Conservation (phyloP, 2,113 vertebrate genomes). For the Agelaius tricolor region DNA sequence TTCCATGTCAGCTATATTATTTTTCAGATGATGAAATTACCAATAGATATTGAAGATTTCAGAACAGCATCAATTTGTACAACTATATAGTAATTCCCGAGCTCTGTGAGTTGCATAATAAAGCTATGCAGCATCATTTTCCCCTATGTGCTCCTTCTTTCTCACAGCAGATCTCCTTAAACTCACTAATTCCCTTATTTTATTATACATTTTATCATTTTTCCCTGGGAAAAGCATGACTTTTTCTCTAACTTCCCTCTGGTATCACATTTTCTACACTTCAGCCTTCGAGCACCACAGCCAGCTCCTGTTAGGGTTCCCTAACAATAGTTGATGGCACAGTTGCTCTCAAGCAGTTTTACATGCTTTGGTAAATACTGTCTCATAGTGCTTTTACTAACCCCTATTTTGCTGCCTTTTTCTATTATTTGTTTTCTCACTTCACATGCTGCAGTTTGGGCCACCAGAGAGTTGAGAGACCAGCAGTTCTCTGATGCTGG, state of each 20-base stretch:
- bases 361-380: background rate
- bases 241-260: background rate
- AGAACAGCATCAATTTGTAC: background rate
- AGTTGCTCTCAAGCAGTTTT: background rate
- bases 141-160: background rate
- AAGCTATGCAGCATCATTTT: background rate
- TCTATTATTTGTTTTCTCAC: background rate
- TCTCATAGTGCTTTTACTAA: background rate
- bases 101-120: background rate
- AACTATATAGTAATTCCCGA: background rate
- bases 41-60: background rate
- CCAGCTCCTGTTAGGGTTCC: fast-evolving
- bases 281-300: background rate
- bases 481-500: background rate
- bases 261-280: background rate
- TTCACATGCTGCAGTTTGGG: background rate
- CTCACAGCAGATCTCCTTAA: background rate
- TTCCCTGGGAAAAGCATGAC: background rate
- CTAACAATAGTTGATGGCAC: background rate
- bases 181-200: background rate
- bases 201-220: background rate
- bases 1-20: background rate
- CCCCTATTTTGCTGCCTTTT: background rate
- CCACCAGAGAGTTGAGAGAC: background rate
- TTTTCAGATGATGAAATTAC: background rate